Base-by-base conservation (phyloP, 2,888 invertebrate species). In the Harpalus rubripes region DNA sequence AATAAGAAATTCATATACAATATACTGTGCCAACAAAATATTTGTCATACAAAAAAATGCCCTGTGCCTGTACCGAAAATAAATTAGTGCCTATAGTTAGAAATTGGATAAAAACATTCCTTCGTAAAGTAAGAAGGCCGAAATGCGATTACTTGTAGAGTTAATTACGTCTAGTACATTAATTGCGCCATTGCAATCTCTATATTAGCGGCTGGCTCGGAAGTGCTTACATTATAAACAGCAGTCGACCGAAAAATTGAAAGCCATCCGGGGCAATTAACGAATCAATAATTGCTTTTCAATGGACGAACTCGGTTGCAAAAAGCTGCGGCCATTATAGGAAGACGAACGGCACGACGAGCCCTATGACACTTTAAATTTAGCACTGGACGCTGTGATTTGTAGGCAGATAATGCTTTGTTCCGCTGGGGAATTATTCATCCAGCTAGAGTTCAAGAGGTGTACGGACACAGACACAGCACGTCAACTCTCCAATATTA, bases 211-310 rank as follows among this genome's bases (percentile, higher is more conserved):
- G 81, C 22, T 81, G 65, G 44, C 22, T 81, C 65, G 65, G 81
- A 81, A 65, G 68, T 81, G 81, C 81, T 81, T 81, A 81, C 72
- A 81, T 81, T 81, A 81, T 81, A 81, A 81, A 81, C 68, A 81
- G 68, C 81, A 81, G 81, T 81, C 68, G 68, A 81, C 68, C 81
- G 81, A 81, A 81, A 81, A 81, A 81, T 81, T 81, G 81, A 56
- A 81, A 68, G 81, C 81, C 72, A 56, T 26, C 63, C 22, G 52
- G 68, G 18, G 44, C 68, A 81, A 81, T 81, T 81, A 81, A 81
- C 72, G 81, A 52, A 81, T 81, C 81, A 72, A 81, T 81, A 81
- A 81, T 81, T 81, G 68, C 68, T 68, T 81, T 81, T 72, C 56
- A 81, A 81, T 81, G 72, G 81, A 81, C 81, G 63, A 26, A 7